A percentile compares a stretch with the other conserved stretches of the same genome.
These are phyloP conservation scores for Syrphus vitripennis DNA, from an alignment of 2,888 invertebrate genomes.

Conservation along the genomic window DNA sequence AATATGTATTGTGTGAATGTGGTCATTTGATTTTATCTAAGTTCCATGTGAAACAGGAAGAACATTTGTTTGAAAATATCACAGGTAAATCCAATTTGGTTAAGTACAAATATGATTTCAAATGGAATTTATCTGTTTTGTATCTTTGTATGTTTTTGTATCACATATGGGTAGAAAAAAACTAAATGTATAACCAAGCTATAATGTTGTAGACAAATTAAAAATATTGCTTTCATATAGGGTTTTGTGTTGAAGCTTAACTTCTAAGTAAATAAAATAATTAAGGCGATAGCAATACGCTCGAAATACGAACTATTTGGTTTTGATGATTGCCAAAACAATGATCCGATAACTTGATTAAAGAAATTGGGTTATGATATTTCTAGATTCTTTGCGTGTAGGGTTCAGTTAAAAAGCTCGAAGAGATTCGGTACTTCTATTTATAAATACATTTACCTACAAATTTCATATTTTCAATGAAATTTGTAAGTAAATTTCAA, in stretches of 20 bases:
- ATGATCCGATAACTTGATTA: neutral
- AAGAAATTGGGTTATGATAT: neutral
- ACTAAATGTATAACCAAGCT: no score
- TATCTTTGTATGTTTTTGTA: neutral
- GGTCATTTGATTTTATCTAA: neutral
- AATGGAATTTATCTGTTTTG: constrained; percentile 38
- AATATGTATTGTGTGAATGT: constrained; percentile 8
- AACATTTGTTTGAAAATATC: constrained; percentile 48
- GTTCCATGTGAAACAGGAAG: neutral
- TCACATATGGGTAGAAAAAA: no score
- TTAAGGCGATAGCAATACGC: no score
- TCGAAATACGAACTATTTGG: neutral
- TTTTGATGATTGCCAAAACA: neutral
- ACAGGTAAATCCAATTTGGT: constrained; percentile 60
- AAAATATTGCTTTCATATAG: no score
- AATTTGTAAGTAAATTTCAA: no score
- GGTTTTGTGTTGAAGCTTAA: no score
- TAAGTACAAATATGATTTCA: constrained; percentile 62
- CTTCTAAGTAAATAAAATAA: no score
- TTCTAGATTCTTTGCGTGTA: neutral
- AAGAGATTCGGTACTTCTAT: no score
- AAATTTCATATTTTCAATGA: no score
- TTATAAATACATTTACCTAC: no score
- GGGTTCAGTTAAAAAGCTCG: neutral
- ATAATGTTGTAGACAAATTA: no score